These are phyloP conservation scores for Pseudomugil tenellus DNA, from an alignment of 2,797 vertebrate genomes.

Conservation along the genomic window DNA sequence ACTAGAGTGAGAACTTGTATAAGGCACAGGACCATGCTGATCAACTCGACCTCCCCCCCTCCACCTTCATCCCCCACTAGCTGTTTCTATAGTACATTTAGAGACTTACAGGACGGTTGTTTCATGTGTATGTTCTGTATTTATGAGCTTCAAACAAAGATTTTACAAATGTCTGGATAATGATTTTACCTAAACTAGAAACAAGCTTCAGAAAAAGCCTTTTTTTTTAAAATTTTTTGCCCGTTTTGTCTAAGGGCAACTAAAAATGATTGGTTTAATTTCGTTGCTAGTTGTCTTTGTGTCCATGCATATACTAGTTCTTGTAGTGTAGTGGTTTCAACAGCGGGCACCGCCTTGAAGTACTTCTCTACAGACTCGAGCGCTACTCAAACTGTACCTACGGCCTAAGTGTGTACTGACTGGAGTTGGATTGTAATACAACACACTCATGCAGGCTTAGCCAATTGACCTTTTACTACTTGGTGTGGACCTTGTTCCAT, in stretches of 20 bases:
- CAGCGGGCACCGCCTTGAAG: slow-evolving; percentile 41
- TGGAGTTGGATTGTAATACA: slow-evolving; percentile 33
- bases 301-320: slow-evolving; percentile 40
- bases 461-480: slow-evolving; percentile 53
- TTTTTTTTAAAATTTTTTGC: slow-evolving; percentile 40
- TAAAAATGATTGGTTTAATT: slow-evolving; percentile 40
- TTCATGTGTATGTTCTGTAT: slow-evolving; percentile 39
- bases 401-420: slow-evolving; percentile 57
- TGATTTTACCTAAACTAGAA: slow-evolving; percentile 39
- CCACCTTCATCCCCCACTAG: slow-evolving; percentile 30
- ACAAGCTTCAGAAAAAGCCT: slow-evolving; percentile 27
- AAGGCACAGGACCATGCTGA: slow-evolving; percentile 67
- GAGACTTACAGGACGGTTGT: slow-evolving; percentile 43
- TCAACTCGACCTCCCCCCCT: slow-evolving; percentile 35
- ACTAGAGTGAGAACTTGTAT: slow-evolving; percentile 88
- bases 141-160: slow-evolving; percentile 31
- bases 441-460: slow-evolving; percentile 44
- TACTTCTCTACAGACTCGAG: slow-evolving; percentile 54
- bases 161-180: slow-evolving; percentile 40
- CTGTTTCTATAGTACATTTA: slow-evolving; percentile 34
- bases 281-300: slow-evolving; percentile 47
- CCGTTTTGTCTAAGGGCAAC: slow-evolving; percentile 24
- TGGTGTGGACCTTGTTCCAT: slow-evolving; percentile 42
- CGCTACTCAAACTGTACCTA: slow-evolving; percentile 57
- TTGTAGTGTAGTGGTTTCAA: slow-evolving; percentile 41